Evolutionary conservation across 2,113 vertebrate species (phyloP), one percentile per base, ranked within the genome.

Genomic region (Nymphicus hollandicus): DNA sequence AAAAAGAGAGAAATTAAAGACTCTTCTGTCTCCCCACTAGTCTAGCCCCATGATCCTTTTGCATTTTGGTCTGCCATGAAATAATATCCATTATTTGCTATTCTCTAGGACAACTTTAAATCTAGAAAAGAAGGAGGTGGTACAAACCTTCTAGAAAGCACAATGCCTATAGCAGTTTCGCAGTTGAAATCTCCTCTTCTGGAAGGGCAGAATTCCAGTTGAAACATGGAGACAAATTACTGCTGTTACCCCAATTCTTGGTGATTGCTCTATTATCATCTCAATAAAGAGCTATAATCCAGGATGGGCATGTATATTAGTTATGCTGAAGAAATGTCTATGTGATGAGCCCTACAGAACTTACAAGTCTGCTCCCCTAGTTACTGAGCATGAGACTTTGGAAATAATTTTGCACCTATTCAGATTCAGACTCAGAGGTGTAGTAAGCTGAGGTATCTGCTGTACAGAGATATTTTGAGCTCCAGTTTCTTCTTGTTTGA

Each of bases 61-160:
- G 16, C 5, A 23, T 0, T 0, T 17, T 69, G 5, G 1, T 69
- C 7, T 73, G 33, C 23, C 3, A 23, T 79, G 13, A 91, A 87
- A 35, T 79, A 4, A 3, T 47, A 14, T 28, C 14, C 9, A 18
- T 76, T 70, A 5, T 81, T 78, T 81, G 8, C 7, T 52, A 4
- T 61, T 86, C 14, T 86, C 18, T 63, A 41, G 25, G 17, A 39
- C 31, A 81, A 58, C 4, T 63, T 50, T 64, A 88, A 72, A 86
- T 72, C 11, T 35, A 33, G 17, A 63, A n/a, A 58, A 82, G 7
- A 3, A 74, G 9, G 9, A 69, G 2, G 18, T 10, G 7, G 17
- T 49, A 66, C 3, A 47, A 2, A 2, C 16, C 5, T 70, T 70
- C 23, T 43, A 68, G 43, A 72, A 87, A 79, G 64, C 44, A 20